Evolutionary conservation across 2,888 invertebrate genomes (phyloP), one percentile per base, ranked within the genome.

Genomic region (Apotomis turbidana): DNA sequence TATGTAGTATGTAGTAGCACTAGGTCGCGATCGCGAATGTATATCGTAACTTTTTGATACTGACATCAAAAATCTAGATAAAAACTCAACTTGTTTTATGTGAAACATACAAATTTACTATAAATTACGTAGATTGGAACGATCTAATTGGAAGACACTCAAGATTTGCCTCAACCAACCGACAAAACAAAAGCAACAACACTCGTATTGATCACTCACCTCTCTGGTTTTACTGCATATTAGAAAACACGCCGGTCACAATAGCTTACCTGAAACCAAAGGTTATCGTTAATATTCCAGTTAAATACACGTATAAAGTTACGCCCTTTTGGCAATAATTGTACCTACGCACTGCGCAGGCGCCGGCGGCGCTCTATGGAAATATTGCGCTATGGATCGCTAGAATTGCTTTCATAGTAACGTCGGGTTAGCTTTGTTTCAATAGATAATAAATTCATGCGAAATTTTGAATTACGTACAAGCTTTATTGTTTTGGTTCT

Each of bases 191-290:
- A 38, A n/a, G 38, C 38, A 59, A 6, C 10, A 5, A 55, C 57
- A 49, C 12, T n/a, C n/a, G n/a, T n/a, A n/a, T n/a, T n/a, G n/a
- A 70, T 62, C 62, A 60, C 62, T 62, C 36, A 68, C 62, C 61
- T 49, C 38, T 27, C 10, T 49, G 41, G 62, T 64, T 66, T 61
- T 55, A 67, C 60, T 67, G 54, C 52, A 46, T 38, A 58, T 58
- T 68, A 68, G 68, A 68, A 68, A 72, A 58, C 51, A 57, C 83
- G 83, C 79, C 67, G 69, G 76, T 75, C 77, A 74, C 78, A 75
- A 76, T 63, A 74, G 79, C 83, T 88, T 89, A 89, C 89, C 89
- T 89, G 84, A 77, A 89, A 89, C 83, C 86, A 86, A 82, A 78
- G 82, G 78, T 68, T 68, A 78, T 75, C 62, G 76, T 76, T 76